These are phyloP conservation scores for Artibeus jamaicensis DNA, from an alignment of 2,797 vertebrate species.

Conservation along the genomic window DNA sequence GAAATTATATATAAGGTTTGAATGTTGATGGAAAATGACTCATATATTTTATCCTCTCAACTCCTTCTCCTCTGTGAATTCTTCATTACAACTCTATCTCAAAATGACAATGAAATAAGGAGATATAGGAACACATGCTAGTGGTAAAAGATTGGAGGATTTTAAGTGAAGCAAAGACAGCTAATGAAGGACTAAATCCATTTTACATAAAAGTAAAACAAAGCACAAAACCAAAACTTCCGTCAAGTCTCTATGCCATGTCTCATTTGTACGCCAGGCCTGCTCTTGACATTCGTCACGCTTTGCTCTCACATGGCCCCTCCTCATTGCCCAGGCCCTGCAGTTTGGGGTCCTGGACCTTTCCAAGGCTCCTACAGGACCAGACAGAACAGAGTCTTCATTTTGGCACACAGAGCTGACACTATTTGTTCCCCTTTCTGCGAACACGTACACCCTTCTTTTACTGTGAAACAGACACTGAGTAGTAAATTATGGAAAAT, in stretches of 20 bases:
- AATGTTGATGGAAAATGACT: slow-evolving; percentile 46
- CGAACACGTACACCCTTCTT: neutral
- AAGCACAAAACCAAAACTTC: neutral
- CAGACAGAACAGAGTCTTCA: neutral
- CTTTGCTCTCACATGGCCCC: neutral
- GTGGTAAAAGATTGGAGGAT: neutral
- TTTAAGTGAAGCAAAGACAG: slow-evolving; percentile 42
- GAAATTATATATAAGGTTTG: slow-evolving; percentile 55
- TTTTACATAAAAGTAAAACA: slow-evolving; percentile 35
- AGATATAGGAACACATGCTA: slow-evolving; percentile 23
- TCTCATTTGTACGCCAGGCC: neutral
- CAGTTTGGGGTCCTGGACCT: fast-evolving
- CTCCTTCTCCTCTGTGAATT: slow-evolving; percentile 28
- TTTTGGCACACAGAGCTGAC: neutral
- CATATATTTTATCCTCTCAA: neutral
- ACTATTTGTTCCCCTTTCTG: neutral
- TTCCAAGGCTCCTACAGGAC: neutral
- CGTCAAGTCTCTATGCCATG: neutral
- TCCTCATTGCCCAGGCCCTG: neutral
- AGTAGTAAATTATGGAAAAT: neutral
- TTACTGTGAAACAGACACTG: neutral
- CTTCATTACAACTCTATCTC: slow-evolving; percentile 62
- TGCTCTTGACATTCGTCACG: neutral
- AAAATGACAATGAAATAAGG: slow-evolving; percentile 52
- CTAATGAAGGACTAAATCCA: slow-evolving; percentile 31